A percentile compares a stretch with the other conserved stretches of the same genome.
Conservation (phyloP, 1,140 invertebrate genomes). For the Asbolus verrucosus region DNA sequence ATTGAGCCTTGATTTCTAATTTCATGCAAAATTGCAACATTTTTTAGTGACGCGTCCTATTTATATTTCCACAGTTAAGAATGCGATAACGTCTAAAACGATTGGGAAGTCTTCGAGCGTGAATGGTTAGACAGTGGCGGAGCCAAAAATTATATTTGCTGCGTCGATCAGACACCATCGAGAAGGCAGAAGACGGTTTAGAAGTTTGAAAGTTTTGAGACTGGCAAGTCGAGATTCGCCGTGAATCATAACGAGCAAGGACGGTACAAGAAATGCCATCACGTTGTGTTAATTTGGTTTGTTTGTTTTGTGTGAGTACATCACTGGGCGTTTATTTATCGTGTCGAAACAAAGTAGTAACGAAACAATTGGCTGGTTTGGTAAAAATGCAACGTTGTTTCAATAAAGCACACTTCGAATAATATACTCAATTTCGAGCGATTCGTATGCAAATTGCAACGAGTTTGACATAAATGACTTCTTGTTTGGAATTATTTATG, state of each 20-base stretch:
- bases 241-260: slow-evolving; percentile 26
- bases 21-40: too few relatives aligned
- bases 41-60: too few relatives aligned
- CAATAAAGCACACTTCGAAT: slow-evolving; percentile 49
- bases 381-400: slow-evolving; percentile 35
- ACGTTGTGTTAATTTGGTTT: slow-evolving; percentile 33
- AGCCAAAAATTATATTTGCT: too few relatives aligned
- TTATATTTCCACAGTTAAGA: too few relatives aligned
- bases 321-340: slow-evolving; percentile 33
- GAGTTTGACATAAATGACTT: slow-evolving; percentile 53
- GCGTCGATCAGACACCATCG: too few relatives aligned
- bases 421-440: slow-evolving; percentile 47
- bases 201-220: slow-evolving; percentile 11
- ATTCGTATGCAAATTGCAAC: slow-evolving; percentile 51
- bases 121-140: too few relatives aligned
- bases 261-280: slow-evolving; percentile 14
- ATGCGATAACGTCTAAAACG: too few relatives aligned
- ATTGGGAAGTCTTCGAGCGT: too few relatives aligned
- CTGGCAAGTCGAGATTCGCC: not conserved
- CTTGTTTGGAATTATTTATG: slow-evolving; percentile 53
- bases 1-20: too few relatives aligned
- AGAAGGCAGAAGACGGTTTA: not conserved
- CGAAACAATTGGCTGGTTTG: slow-evolving; percentile 33
- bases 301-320: slow-evolving; percentile 32
- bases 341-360: slow-evolving; percentile 31